Base-by-base conservation (phyloP, 2,888 invertebrate genomes). In the Nezara viridula region DNA sequence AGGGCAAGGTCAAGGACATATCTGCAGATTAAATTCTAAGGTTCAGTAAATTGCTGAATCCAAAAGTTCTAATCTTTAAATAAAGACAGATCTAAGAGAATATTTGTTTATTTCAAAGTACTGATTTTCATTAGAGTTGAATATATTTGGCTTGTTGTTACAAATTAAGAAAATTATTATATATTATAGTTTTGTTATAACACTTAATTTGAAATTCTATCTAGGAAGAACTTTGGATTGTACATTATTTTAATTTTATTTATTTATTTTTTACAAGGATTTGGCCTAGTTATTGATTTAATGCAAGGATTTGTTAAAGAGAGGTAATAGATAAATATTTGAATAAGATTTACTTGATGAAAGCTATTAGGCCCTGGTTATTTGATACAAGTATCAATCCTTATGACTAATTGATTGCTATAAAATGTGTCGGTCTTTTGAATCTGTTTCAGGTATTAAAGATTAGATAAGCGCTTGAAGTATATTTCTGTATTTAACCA, bases 401-500 rank as follows among this genome's bases (percentile, higher is more conserved):
- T 21, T 37, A 21, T 37, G 66, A 19, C 66, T 37, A 73, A 73
- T 73, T 60, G 60, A 60, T 32, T 37, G 32, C 47, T 81, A 44
- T 81, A 9, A 81, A 81, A 44, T 44, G 24, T 81, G n/a, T 44
- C 47, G 47, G 40, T 47, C 44, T 40, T 81, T 81, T 81, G n/a
- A 81, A 81, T 44, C 81, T 81, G n/a, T 37, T 47, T 40, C n/a
- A 81, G 81, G 81, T 44, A 9, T 81, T 44, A 21, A 44, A 81
- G 81, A 81, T 81, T 81, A 81, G 81, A 81, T 81, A 81, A 81
- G 81, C 4, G 14, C 44, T 81, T 81, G 44, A 81, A 81, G 81
- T 81, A 81, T 81, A 81, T 44, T 81, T 81, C 40, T n/a, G 81
- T 40, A 40, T 81, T 44, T 81, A 81, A 81, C 81, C 81, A 81